Evolutionary conservation across 2,797 vertebrate genomes (phyloP), one percentile per base, ranked within the genome.

Genomic region (Lophius americanus): DNA sequence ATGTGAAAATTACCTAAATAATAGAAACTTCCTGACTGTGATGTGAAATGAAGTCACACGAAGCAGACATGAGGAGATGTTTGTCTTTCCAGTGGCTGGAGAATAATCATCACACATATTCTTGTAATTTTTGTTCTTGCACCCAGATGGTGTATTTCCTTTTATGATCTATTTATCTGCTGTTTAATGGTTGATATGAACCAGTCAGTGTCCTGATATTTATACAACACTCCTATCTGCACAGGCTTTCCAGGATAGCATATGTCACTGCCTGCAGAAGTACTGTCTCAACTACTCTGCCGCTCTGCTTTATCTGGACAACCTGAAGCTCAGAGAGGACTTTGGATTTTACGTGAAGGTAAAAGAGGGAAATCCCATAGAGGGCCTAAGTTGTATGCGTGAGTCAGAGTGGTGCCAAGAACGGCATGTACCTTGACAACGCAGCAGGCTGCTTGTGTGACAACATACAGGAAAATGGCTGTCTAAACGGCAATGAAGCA

Each of bases 281-380:
- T 97, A 97, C 89, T 98, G 96, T 85, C 94, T 96, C 73, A 98
- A 97, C 86, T 97, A 98, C 83, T 93, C 96, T 2, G 88, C 95
- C 0, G 94, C 96, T 67, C 75, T 95, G 74, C 90, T 96, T 86
- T 98, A 97, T 91, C 92, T 98, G 85, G 94, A 97, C 91, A 94
- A 81, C 65, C 89, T 98, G 89, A 96, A 93, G 82, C 85, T 92
- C 78, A 93, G 95, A 75, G 94, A 97, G 76, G 96, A 98, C 91
- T 96, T 98, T 85, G 84, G 92, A 79, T 92, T 90, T 62, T 98
- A 96, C 35, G 72, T 96, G 66, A 98, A 98, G 94, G 97, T 97
- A 94, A 56, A 9, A 41, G 13, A 46, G 37, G 33, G 7, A 4
- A 42, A 43, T 64, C 60, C 2, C 33, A 1, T 14, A 44, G 23